phyloP scores from a whole-genome alignment of 2,113 vertebrate species.

The Montifringilla adamsi region DNA sequence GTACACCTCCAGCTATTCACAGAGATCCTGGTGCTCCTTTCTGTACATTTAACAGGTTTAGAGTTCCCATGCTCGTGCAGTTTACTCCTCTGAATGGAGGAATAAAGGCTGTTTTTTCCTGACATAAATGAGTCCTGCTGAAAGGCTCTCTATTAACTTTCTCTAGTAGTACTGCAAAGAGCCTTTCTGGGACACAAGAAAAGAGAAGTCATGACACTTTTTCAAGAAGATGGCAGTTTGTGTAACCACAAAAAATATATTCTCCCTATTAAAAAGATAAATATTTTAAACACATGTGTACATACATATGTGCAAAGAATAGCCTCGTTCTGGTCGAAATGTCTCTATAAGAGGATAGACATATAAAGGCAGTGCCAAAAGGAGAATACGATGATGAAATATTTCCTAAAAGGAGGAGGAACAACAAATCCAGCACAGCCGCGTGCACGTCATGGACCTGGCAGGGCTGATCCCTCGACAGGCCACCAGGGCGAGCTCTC shows the following conservation, averaged over 20 bases:
- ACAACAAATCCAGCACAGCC: rapidly evolving
- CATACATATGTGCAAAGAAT: neutral
- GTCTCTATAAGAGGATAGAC: neutral
- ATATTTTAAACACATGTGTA: neutral
- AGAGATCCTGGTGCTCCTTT: neutral
- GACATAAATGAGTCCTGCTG: neutral
- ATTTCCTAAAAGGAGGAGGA: neutral
- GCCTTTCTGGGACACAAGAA: slow-evolving; percentile 15
- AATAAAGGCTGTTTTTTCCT: neutral
- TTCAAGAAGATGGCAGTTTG: slow-evolving; percentile 23
- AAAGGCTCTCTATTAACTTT: neutral
- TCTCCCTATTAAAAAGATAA: slow-evolving; percentile 3
- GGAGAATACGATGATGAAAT: neutral
- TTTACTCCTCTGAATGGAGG: neutral
- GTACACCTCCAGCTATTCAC: slow-evolving; percentile 7
- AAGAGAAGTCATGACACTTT: neutral
- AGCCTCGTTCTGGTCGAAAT: neutral
- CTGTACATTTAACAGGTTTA: neutral
- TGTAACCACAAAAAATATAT: slow-evolving; percentile 37
- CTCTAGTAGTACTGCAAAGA: neutral
- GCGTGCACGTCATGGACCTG: rapidly evolving
- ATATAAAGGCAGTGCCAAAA: neutral
- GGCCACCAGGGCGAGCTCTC: slow-evolving; percentile 40
- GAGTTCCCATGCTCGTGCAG: slow-evolving; percentile 30
- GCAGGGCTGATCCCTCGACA: rapidly evolving